Evolutionary conservation across 2,113 vertebrate species (phyloP).

Genomic region (Lipophrys pholis): DNA sequence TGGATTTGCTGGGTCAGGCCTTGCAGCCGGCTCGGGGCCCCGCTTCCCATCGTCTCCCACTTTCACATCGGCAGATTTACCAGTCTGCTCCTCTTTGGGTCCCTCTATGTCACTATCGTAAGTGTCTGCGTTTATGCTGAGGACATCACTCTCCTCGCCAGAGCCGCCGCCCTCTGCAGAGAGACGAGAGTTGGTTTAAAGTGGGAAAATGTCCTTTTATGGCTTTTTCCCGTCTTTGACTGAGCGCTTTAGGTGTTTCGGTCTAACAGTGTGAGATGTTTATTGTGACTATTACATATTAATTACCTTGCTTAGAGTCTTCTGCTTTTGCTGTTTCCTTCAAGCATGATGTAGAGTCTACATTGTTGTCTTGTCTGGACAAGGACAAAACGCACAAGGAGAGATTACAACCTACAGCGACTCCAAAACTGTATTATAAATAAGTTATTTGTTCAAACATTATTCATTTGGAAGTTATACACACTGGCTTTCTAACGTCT

Average conservation of each 20-base stretch:
- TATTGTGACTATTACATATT: constrained; percentile 3
- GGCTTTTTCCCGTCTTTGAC: neutral
- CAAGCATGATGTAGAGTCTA: constrained; percentile 89
- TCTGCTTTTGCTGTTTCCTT: constrained; percentile 85
- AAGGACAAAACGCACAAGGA: neutral
- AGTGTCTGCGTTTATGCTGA: constrained; percentile 96
- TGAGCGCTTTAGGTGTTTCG: neutral
- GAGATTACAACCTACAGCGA: neutral
- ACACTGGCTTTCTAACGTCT: constrained; percentile 67
- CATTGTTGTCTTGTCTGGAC: constrained; percentile 88
- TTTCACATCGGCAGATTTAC: constrained; percentile 45
- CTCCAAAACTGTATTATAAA: neutral
- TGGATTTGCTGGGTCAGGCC: constrained; percentile 72
- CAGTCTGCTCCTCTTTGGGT: constrained; percentile 86
- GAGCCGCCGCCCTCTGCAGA: constrained; percentile 82
- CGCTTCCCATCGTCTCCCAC: constrained; percentile 40
- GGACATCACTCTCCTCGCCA: constrained; percentile 94
- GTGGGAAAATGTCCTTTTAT: neutral
- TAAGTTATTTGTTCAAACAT: neutral
- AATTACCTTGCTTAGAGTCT: constrained; percentile 89
- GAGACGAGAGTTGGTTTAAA: constrained; percentile 44
- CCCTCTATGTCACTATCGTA: constrained; percentile 98
- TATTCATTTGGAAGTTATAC: constrained; percentile 19
- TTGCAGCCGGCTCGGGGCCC: constrained; percentile 45
- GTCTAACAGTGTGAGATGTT: neutral